These are phyloP conservation scores for Nephrotoma flavescens DNA, from an alignment of 2,888 invertebrate genomes.

Conservation along the genomic window DNA sequence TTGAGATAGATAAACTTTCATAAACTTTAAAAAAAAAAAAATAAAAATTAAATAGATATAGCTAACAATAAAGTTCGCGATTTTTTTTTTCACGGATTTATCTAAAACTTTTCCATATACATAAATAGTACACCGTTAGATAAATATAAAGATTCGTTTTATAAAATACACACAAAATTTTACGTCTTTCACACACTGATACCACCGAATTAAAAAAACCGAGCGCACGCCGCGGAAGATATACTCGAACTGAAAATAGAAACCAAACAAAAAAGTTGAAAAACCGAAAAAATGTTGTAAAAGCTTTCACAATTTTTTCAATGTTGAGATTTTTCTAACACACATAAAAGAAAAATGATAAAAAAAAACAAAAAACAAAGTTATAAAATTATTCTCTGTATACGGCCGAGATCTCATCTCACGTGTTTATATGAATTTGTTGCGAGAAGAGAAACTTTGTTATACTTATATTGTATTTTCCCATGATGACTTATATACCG, in stretches of 20 bases:
- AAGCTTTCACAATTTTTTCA: neutral
- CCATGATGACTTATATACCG: neutral
- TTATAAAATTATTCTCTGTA: neutral
- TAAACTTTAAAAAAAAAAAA: too few species aligned
- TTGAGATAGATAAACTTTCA: too few species aligned
- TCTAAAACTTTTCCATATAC: neutral
- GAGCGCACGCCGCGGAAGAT: neutral
- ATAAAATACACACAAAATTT: neutral
- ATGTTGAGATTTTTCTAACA: neutral
- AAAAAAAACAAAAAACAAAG: neutral
- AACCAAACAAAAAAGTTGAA: neutral
- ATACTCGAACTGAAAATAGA: neutral
- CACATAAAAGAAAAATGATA: neutral
- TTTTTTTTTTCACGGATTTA: neutral
- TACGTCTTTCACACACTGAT: neutral
- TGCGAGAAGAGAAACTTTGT: neutral
- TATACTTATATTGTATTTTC: neutral
- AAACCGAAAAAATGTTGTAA: neutral
- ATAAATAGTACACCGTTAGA: too few species aligned
- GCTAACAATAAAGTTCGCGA: neutral
- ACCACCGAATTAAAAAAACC: neutral
- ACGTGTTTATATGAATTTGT: neutral
- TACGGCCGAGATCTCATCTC: neutral
- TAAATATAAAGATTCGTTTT: too few species aligned
- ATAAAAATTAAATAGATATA: too few species aligned